Percentiles rank a stretch among this genome's conserved stretches.
Conservation (phyloP, 2,888 invertebrate species). For the Gortyna flavago region DNA sequence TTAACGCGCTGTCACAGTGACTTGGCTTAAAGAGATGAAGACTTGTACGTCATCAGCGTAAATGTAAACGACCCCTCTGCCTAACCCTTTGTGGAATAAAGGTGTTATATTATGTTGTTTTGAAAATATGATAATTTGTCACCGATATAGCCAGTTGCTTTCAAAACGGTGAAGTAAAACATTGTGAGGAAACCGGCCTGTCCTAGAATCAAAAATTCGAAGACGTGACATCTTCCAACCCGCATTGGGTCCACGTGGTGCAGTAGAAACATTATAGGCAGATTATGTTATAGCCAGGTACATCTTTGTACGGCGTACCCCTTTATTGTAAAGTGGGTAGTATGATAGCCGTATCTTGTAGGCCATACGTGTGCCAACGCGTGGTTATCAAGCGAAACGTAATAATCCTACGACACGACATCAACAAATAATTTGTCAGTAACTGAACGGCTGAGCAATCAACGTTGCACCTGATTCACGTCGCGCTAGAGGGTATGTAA, state of each 20-base stretch:
- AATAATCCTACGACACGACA: slow-evolving; percentile 13
- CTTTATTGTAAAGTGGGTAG: neutral
- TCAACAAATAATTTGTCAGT: slow-evolving; percentile 36
- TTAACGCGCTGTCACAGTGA: neutral
- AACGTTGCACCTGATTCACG: slow-evolving; percentile 34
- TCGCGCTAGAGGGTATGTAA: slow-evolving; percentile 30
- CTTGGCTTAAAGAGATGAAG: neutral
- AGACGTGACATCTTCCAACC: no score
- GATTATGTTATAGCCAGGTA: no score
- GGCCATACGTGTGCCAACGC: slow-evolving; percentile 25
- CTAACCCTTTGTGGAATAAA: neutral
- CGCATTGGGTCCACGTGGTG: no score
- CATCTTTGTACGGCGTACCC: neutral
- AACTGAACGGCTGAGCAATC: slow-evolving; percentile 40
- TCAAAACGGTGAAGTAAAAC: no score
- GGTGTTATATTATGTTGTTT: neutral
- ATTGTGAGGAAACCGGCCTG: no score
- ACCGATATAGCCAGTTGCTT: no score
- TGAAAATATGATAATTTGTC: neutral
- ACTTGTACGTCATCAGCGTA: neutral
- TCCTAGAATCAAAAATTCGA: no score
- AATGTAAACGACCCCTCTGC: neutral
- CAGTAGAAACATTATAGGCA: no score
- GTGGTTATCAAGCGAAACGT: slow-evolving; percentile 5
- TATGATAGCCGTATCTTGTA: slow-evolving; percentile 5